A percentile compares a stretch with the other conserved stretches of the same genome.
These are phyloP conservation scores for Corynorhinus townsendii DNA, from an alignment of 2,113 vertebrate genomes.

Conservation along the genomic window DNA sequence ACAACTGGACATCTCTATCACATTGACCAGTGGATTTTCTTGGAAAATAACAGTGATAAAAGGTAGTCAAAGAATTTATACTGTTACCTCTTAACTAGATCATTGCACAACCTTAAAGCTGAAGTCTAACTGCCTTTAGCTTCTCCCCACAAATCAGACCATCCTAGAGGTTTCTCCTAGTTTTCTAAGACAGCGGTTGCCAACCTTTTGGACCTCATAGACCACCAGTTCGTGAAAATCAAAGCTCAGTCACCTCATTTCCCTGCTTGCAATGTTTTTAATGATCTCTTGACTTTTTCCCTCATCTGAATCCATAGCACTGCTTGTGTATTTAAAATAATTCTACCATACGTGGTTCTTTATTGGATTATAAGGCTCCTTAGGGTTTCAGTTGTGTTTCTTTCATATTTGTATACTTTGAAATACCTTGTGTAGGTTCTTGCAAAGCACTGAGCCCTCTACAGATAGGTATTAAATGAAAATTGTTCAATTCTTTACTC, in stretches of 20 bases:
- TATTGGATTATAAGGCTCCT: constrained; percentile 10
- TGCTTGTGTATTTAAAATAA: background rate
- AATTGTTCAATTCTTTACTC: constrained; percentile 29
- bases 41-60: constrained; percentile 1
- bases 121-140: background rate
- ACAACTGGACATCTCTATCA: background rate
- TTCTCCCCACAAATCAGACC: background rate
- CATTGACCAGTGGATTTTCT: background rate
- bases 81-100: background rate
- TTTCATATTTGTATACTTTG: constrained; percentile 14
- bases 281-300: background rate
- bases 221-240: background rate
- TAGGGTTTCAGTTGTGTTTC: background rate
- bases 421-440: constrained; percentile 27
- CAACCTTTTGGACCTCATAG: too few relatives aligned
- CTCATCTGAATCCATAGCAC: background rate
- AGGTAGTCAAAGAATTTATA: background rate
- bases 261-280: background rate
- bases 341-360: background rate
- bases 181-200: background rate
- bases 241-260: background rate
- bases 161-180: background rate
- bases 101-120: constrained; percentile 22
- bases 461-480: background rate
- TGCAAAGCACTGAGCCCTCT: constrained; percentile 20